A percentile compares a stretch with the other conserved stretches of the same genome.
phyloP scores from a whole-genome alignment of 2,797 vertebrate genomes.

The Alectoris magna region DNA sequence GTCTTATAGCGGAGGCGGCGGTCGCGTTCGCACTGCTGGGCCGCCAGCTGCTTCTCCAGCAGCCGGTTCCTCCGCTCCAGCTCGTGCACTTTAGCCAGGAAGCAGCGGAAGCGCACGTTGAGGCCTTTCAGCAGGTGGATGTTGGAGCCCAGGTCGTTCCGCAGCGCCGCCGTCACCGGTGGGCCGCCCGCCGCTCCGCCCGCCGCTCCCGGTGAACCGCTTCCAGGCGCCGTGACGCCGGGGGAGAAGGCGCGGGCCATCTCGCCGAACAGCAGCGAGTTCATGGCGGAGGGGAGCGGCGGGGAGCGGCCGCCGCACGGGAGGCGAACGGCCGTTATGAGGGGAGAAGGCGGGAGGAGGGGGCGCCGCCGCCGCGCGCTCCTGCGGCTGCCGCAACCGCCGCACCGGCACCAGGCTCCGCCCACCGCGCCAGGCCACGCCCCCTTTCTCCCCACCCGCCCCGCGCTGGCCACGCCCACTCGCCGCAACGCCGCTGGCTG shows the following conservation, averaged over 20 bases:
- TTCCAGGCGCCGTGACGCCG: not conserved
- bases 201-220: constrained; percentile 1
- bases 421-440: not conserved
- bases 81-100: constrained; percentile 96
- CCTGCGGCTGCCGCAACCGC: not conserved
- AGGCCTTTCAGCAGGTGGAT: constrained; percentile 95
- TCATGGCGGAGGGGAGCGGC: constrained; percentile 62
- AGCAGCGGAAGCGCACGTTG: constrained; percentile 96
- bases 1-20: constrained; percentile 82
- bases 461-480: too few relatives aligned
- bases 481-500: not conserved
- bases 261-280: constrained; percentile 87
- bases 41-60: constrained; percentile 92
- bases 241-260: constrained; percentile 75
- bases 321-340: too few relatives aligned
- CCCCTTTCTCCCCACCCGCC: not conserved
- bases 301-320: not conserved
- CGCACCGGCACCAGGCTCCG: not conserved
- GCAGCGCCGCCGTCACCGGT: constrained; percentile 89
- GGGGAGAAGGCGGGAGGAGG: not conserved
- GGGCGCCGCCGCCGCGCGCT: not conserved
- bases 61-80: constrained; percentile 94
- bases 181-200: constrained; percentile 48
- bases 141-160: constrained; percentile 96
- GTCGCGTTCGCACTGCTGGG: constrained; percentile 81